A percentile compares a stretch with the other conserved stretches of the same genome.
Conservation (phyloP, 2,888 invertebrate species). For the Pachydiplax longipennis region DNA sequence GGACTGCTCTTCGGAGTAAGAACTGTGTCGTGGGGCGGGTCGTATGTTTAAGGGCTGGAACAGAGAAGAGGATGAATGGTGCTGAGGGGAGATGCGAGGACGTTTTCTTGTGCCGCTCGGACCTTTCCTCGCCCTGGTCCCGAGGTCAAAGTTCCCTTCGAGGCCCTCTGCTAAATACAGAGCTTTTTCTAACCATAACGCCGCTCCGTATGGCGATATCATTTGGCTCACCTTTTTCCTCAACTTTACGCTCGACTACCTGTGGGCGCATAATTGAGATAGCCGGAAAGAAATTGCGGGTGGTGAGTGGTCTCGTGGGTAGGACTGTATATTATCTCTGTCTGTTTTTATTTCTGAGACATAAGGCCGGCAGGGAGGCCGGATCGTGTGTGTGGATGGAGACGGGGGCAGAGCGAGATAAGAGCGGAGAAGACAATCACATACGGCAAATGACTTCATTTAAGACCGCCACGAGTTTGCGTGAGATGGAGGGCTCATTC, state of each 20-base stretch:
- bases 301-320: conserved; percentile 28
- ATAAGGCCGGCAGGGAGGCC: conserved; percentile 11
- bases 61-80: conserved; percentile 29
- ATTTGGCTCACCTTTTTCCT: background rate
- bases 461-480: conserved; percentile 18
- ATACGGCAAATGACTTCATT: conserved; percentile 40
- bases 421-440: conserved; percentile 28
- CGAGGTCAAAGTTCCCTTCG: background rate
- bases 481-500: conserved; percentile 8
- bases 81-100: background rate
- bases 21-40: conserved; percentile 35
- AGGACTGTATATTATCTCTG: background rate
- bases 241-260: conserved; percentile 1
- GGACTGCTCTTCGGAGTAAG: conserved; percentile 26
- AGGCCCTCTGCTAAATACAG: background rate
- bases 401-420: conserved; percentile 16
- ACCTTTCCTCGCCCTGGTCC: background rate
- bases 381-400: background rate
- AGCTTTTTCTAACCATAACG: background rate
- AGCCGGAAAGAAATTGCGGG: conserved; percentile 15
- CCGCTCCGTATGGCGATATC: background rate
- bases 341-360: background rate
- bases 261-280: conserved; percentile 36
- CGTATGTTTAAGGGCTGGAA: conserved; percentile 25
- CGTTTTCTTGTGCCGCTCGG: conserved; percentile 1